Percentiles rank a stretch among this genome's conserved stretches.
Evolutionary conservation across 1,140 invertebrate genomes (phyloP).

Genomic region (Drosophila orena): DNA sequence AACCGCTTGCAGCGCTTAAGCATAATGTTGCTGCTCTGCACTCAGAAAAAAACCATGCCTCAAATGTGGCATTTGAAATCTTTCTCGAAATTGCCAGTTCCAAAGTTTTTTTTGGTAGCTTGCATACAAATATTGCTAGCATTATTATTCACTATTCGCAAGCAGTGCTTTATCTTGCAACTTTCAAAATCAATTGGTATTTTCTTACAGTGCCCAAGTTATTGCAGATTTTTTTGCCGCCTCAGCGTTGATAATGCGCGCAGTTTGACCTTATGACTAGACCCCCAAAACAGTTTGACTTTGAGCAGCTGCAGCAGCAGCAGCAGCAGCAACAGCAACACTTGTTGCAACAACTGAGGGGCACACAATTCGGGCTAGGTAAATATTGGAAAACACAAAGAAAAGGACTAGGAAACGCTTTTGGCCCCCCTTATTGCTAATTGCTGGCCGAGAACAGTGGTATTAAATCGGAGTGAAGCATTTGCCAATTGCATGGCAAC

Average conservation of each 20-base stretch:
- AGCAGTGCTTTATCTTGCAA: no score
- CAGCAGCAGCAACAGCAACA: neutral
- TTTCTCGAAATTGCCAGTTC: no score
- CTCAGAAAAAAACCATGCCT: neutral
- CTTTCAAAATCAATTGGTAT: neutral
- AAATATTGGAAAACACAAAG: neutral
- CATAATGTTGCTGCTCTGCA: constrained; percentile 26
- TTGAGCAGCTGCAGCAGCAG: constrained; percentile 19
- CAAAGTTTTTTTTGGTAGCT: no score
- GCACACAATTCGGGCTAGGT: no score
- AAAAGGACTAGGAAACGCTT: neutral
- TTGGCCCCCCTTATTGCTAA: constrained; percentile 3
- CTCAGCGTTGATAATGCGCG: constrained; percentile 41
- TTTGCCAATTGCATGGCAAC: constrained; percentile 59
- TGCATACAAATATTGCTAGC: no score
- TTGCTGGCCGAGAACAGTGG: constrained; percentile 15
- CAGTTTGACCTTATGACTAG: constrained; percentile 63
- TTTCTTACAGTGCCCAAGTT: neutral
- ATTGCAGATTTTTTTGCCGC: neutral
- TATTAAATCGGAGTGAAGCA: constrained; percentile 14
- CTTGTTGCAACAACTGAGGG: constrained; percentile 22
- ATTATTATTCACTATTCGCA: no score
- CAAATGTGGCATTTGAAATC: no score
- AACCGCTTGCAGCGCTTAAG: constrained; percentile 55
- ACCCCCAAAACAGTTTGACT: constrained; percentile 45